Conservation (phyloP, 2,797 vertebrate species). For the Heteromormyrus szaboi region DNA sequence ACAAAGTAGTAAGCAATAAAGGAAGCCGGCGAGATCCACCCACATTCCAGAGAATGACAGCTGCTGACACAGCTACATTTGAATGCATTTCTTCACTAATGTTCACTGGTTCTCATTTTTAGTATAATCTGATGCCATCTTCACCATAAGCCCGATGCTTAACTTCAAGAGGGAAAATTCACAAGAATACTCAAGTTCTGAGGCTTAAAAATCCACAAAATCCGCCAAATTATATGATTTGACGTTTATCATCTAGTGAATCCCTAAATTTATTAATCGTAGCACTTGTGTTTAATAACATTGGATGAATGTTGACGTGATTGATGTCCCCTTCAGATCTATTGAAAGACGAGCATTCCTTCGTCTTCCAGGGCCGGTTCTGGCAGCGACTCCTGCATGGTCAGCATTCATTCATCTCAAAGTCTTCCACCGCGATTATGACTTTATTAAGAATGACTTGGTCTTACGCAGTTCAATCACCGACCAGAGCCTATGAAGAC, state of each 20-base stretch:
- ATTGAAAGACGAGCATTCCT: neutral
- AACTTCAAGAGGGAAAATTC: neutral
- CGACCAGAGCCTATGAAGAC: neutral
- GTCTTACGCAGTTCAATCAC: neutral
- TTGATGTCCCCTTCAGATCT: neutral
- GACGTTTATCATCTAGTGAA: neutral
- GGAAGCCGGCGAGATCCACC: neutral
- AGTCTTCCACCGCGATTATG: neutral
- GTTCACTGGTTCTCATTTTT: neutral
- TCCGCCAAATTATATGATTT: neutral
- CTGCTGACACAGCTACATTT: neutral
- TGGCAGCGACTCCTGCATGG: neutral
- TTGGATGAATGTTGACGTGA: neutral
- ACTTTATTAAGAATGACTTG: neutral
- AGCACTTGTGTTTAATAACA: neutral
- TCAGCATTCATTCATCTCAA: neutral
- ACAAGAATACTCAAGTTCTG: neutral
- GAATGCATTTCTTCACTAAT: neutral
- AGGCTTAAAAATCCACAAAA: neutral
- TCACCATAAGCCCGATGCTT: neutral
- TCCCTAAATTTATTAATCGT: neutral
- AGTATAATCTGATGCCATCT: neutral
- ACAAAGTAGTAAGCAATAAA: neutral
- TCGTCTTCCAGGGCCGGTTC: neutral
- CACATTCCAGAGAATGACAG: neutral